Percentiles rank a stretch among this genome's conserved stretches.
Evolutionary conservation across 1,140 invertebrate genomes (phyloP).

Genomic region (Drosophila mojavensis): DNA sequence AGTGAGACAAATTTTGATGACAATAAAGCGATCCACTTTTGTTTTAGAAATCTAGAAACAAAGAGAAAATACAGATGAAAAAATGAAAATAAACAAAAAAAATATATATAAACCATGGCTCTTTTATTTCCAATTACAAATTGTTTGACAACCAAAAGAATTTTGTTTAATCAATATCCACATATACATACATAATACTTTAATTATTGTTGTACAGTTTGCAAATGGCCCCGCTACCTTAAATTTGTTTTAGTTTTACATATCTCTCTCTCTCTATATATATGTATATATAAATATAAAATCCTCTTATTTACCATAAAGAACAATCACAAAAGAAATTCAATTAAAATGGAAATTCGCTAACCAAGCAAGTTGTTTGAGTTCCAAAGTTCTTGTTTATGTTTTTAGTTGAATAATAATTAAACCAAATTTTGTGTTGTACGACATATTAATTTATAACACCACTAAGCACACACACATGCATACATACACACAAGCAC

Average conservation of each 20-base stretch:
- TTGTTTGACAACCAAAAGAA: constrained; percentile 83
- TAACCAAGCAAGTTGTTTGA: constrained; percentile 68
- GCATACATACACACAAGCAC: constrained; percentile 27
- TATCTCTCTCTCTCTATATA: constrained; percentile 16
- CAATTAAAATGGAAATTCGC: constrained; percentile 31
- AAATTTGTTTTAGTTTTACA: constrained; percentile 81
- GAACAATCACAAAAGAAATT: constrained; percentile 25
- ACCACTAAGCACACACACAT: constrained; percentile 66
- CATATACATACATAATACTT: constrained; percentile 40
- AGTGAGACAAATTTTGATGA: constrained; percentile 64
- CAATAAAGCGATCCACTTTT: constrained; percentile 64
- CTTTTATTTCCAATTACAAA: constrained; percentile 58
- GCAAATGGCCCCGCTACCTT: constrained; percentile 83
- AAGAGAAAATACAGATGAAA: constrained; percentile 28
- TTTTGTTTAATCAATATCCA: constrained; percentile 46
- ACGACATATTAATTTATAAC: constrained; percentile 75
- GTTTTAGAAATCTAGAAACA: constrained; percentile 42
- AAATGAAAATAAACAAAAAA: background rate
- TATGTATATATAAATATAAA: constrained; percentile 28
- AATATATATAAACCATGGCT: constrained; percentile 34
- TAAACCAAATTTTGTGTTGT: constrained; percentile 69
- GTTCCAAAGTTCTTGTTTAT: constrained; percentile 61
- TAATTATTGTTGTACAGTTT: constrained; percentile 78
- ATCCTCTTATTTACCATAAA: constrained; percentile 21
- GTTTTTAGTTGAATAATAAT: constrained; percentile 60